Base-by-base conservation (phyloP, 2,113 vertebrate genomes). In the Neoarius graeffei region DNA sequence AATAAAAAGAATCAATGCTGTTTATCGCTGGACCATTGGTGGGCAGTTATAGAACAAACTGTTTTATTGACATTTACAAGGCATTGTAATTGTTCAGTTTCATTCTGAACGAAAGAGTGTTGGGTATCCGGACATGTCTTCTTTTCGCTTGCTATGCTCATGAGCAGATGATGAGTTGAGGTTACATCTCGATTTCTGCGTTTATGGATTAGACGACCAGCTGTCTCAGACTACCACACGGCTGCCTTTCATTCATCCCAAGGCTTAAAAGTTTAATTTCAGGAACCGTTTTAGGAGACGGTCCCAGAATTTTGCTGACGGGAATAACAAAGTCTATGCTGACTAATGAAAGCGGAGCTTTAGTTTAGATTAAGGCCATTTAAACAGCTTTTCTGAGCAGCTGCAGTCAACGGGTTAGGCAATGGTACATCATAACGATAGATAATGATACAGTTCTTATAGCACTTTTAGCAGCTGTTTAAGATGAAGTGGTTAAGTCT, bases 1-100 rank as follows among this genome's bases (percentile, higher is more conserved):
- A 86, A 90, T 86, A 88, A 86, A 88, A 64, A n/a, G 71, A 74
- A 73, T 82, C 79, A 5, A 82, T 82, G 64, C 14, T 19, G 15
- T 64, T 64, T 80, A 81, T 42, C 19, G 57, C 56, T 19, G 27
- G 57, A 60, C 27, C 9, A 62, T 81, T 62, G 60, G 62, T 60
- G 15, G 5, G 20, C 30, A 83, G 30, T 64, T 64, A 25, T 25
- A 64, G 59, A 50, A 48, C 81, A 83, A 83, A 48, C 7, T 10
- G 1, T 52, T 64, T 25, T 20, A 57, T 57, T 82, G 81, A 64
- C 35, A 17, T 83, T 50, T 83, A n/a, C 35, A 27, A 64, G 42
- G 20, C 14, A 14, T 66, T 25, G 17, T 19, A 83, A 23, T 11
- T 7, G 35, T 52, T 30, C 23, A 25, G 14, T 35, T 67, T 81